Evolutionary conservation across 1,140 invertebrate species (phyloP), one percentile per base, ranked within the genome.

Genomic region (Trichonephila clavipes): DNA sequence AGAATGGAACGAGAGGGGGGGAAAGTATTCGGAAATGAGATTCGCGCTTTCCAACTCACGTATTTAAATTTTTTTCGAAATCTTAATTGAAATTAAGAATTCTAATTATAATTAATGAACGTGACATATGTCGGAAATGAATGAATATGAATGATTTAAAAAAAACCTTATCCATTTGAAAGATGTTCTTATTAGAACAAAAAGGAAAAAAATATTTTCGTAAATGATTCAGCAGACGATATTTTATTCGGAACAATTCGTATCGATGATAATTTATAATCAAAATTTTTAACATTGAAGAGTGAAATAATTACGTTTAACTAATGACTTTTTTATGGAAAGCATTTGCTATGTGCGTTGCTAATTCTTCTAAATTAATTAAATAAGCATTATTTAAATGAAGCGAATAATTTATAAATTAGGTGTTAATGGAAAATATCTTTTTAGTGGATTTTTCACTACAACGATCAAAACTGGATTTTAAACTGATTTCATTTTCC

Each of bases 21-120:
- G 18, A 64, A 61, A 64, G 16, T 1, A 6, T n/a, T 85, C 16
- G 21, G 85, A 87, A 62, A 87, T 87, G 16, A 87, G 62, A 87
- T 34, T 64, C 61, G 28, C 21, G 24, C 51, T 28, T 87, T 24
- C 19, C 61, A 10, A 34, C 14, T 18, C 28, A 2, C 21, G 59
- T 10, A 12, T 59, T 58, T 85, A 18, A 40, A 40, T 61, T 87
- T 87, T 87, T 62, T 62, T 62, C 62, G 2, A 10, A 87, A 87
- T 28, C 18, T 64, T 87, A 87, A 87, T 87, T 87, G 16, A 58
- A 87, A 87, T 87, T 87, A 64, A 64, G 58, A 64, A 64, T 87
- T 12, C 59, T 87, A 64, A 64, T 87, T 87, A 87, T 34, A 64
- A 87, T 87, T 87, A 87, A 87, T 87, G 58, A 87, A 64, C 28